Evolutionary conservation across 2,888 invertebrate species (phyloP).

Genomic region (Synanthedon formicaeformis): DNA sequence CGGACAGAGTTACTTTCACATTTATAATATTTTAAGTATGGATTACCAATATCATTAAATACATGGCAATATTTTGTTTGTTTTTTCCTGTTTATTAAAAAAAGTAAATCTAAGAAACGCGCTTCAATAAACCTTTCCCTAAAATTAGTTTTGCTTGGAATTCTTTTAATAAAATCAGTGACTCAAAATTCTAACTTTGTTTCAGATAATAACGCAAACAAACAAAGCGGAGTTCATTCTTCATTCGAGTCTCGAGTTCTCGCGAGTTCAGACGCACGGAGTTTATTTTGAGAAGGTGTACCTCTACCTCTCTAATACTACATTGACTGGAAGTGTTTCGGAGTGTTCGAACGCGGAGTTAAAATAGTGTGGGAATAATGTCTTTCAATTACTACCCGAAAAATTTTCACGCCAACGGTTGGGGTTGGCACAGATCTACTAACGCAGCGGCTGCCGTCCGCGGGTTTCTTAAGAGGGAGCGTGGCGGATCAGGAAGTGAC

Average conservation of each 20-base stretch:
- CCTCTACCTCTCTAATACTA: not conserved
- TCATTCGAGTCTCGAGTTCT: slow-evolving; percentile 13
- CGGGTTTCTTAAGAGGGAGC: slow-evolving; percentile 46
- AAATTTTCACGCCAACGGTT: slow-evolving; percentile 59
- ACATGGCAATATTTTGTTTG: not conserved
- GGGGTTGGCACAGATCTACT: slow-evolving; percentile 54
- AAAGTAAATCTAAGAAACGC: not conserved
- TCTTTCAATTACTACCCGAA: slow-evolving; percentile 49
- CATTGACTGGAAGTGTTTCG: slow-evolving; percentile 11
- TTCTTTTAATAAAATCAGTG: not conserved
- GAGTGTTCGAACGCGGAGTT: slow-evolving; percentile 10
- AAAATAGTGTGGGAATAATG: slow-evolving; percentile 12
- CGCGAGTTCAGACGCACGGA: slow-evolving; percentile 10
- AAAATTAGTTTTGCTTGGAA: not conserved
- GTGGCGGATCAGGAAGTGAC: slow-evolving; percentile 31
- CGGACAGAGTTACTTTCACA: no score
- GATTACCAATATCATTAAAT: no score
- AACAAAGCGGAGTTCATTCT: slow-evolving; percentile 16
- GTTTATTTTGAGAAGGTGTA: slow-evolving; percentile 16
- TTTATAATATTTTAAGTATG: no score
- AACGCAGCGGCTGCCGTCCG: slow-evolving; percentile 42
- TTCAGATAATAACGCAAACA: slow-evolving; percentile 20
- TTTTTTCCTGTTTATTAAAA: not conserved
- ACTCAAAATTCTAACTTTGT: not conserved
- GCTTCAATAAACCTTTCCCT: not conserved